phyloP scores from a whole-genome alignment of 2,113 vertebrate species.

The Grammomys dolichurus region DNA sequence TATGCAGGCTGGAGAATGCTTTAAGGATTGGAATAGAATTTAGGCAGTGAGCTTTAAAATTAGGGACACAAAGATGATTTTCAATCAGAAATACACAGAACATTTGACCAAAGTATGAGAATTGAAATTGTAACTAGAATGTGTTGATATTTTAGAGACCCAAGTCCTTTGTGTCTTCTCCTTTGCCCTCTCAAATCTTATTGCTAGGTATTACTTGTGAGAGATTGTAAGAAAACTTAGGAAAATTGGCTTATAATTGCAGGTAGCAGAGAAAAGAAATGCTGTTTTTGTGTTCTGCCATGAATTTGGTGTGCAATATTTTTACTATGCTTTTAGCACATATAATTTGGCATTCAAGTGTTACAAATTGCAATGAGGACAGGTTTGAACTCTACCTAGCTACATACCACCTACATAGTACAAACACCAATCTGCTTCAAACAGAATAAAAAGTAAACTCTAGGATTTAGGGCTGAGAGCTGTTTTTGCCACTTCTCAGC shows the following conservation, averaged over 20 bases:
- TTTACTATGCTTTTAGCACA: slow-evolving; percentile 2
- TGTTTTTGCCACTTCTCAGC: not conserved
- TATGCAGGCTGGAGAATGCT: not conserved
- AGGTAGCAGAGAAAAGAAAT: slow-evolving; percentile 3
- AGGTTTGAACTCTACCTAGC: not conserved
- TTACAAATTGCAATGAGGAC: not conserved
- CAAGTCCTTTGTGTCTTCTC: not conserved
- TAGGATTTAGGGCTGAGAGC: not conserved
- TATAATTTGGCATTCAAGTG: not conserved
- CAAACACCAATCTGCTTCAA: not conserved
- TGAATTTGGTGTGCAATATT: not conserved
- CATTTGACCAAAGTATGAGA: not conserved
- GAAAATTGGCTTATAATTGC: slow-evolving; percentile 29
- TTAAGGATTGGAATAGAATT: not conserved
- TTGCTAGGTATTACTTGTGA: not conserved
- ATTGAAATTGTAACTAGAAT: not conserved
- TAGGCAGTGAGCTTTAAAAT: not conserved
- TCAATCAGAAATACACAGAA: not conserved
- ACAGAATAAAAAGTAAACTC: not conserved
- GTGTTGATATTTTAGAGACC: not conserved
- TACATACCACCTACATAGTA: not conserved
- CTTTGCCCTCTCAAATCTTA: not conserved
- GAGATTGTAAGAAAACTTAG: not conserved
- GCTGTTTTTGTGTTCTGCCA: not conserved
- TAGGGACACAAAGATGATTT: not conserved